Conservation (phyloP, 2,888 invertebrate genomes). For the Caenorhabditis macrosperma region DNA sequence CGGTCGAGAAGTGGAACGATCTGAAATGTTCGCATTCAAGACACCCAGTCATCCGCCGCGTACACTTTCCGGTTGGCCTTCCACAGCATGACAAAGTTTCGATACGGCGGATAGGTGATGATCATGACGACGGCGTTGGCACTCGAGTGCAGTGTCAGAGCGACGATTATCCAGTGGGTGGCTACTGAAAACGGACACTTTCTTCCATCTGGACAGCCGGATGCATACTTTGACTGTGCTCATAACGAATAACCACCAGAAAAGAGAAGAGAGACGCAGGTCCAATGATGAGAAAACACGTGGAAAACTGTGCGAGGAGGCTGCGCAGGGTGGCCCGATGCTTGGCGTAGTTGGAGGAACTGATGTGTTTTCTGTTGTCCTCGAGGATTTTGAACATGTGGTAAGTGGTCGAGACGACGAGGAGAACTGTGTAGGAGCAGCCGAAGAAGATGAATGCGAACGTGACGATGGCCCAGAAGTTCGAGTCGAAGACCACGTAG, state of each 20-base stretch:
- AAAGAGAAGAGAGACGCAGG: constrained; percentile 44
- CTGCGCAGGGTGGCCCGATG: constrained; percentile 46
- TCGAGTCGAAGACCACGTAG: constrained; percentile 52
- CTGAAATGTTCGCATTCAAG: constrained; percentile 4
- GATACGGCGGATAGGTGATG: constrained; percentile 50
- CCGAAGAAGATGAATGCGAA: constrained; percentile 53
- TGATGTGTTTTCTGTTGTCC: constrained; percentile 40
- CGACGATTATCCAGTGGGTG: constrained; percentile 39
- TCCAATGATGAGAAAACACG: constrained; percentile 40
- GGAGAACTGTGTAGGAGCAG: constrained; percentile 29
- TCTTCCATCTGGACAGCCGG: too few species aligned
- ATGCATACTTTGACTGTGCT: constrained; percentile 32
- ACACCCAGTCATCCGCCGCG: not conserved
- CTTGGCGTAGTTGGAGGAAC: constrained; percentile 31
- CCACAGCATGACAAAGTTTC: constrained; percentile 44
- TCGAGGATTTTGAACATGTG: constrained; percentile 44
- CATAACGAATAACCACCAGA: constrained; percentile 35
- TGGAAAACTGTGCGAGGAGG: constrained; percentile 41
- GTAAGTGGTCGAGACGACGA: constrained; percentile 40
- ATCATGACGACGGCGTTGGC: constrained; percentile 49
- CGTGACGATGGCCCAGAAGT: constrained; percentile 44
- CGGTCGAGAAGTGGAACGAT: constrained; percentile 29
- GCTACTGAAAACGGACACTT: constrained; percentile 51
- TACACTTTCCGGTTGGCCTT: constrained; percentile 27
- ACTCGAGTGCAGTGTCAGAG: constrained; percentile 38